Conservation (phyloP, 2,797 vertebrate species). For the Triplophysa yarkandensis region DNA sequence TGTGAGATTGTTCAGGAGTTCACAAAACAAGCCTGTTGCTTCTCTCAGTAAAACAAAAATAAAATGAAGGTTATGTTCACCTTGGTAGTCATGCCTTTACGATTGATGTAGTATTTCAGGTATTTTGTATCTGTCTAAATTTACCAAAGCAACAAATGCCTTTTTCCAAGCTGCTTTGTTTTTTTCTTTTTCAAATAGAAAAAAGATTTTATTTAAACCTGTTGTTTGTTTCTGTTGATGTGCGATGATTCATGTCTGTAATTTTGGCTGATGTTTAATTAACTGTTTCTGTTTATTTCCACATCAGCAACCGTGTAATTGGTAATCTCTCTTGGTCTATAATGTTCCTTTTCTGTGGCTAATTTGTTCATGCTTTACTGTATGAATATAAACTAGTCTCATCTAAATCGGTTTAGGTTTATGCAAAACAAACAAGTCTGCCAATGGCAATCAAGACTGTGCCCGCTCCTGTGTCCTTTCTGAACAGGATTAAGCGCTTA, state of each 20-base stretch:
- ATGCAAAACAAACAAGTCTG: constrained; percentile 22
- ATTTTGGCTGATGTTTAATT: constrained; percentile 11
- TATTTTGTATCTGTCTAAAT: not conserved
- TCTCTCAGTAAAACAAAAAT: not conserved
- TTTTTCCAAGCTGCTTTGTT: not conserved
- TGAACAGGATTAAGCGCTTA: constrained; percentile 9
- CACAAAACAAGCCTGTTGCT: not conserved
- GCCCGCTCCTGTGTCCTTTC: constrained; percentile 12
- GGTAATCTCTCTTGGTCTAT: constrained; percentile 23
- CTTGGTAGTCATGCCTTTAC: not conserved
- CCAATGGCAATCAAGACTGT: not conserved
- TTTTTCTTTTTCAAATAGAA: constrained; percentile 2
- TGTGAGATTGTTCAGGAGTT: not conserved
- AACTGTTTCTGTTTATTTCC: constrained; percentile 6
- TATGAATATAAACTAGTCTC: constrained; percentile 23
- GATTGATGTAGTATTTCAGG: not conserved
- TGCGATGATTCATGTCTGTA: constrained; percentile 14
- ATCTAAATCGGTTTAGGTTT: constrained; percentile 26
- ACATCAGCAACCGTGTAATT: constrained; percentile 26
- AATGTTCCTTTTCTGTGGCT: constrained; percentile 27
- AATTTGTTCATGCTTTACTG: constrained; percentile 21
- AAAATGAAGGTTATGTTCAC: not conserved
- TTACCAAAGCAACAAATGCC: not conserved
- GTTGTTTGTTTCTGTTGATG: constrained; percentile 3
- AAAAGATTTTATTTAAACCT: not conserved